phyloP scores from a whole-genome alignment of 2,888 invertebrate genomes.

The Rotaria magnacalcarata region DNA sequence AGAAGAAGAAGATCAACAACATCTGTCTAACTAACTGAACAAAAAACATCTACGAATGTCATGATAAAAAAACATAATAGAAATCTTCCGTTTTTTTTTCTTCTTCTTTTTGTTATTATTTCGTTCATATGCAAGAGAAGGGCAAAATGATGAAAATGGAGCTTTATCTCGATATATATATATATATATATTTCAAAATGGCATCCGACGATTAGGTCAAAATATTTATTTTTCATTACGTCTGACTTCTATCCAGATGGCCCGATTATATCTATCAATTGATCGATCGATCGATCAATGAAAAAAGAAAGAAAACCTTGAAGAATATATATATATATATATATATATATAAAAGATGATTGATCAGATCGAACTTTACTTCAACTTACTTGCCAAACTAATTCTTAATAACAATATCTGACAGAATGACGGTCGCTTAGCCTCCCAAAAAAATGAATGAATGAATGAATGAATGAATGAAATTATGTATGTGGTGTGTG shows the following conservation, averaged over 20 bases:
- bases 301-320: not conserved
- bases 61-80: not conserved
- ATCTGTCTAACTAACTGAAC: conserved; percentile 24
- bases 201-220: conserved; percentile 17
- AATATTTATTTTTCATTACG: conserved; percentile 23
- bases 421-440: not conserved
- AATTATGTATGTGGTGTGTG: not conserved
- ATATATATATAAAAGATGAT: not conserved
- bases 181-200: not conserved
- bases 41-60: not conserved
- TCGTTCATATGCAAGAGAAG: not conserved
- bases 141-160: not conserved
- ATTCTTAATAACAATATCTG: not conserved
- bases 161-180: not conserved
- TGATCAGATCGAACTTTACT: not conserved
- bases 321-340: not conserved
- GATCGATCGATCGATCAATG: not conserved
- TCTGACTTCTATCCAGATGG: conserved; percentile 1
- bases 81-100: not conserved
- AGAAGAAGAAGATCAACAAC: not conserved
- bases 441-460: not conserved
- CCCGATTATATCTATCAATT: not conserved
- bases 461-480: not conserved
- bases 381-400: not conserved
- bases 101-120: not conserved